Evolutionary conservation across 2,113 vertebrate species (phyloP).

Genomic region (Xiphophorus maculatus): DNA sequence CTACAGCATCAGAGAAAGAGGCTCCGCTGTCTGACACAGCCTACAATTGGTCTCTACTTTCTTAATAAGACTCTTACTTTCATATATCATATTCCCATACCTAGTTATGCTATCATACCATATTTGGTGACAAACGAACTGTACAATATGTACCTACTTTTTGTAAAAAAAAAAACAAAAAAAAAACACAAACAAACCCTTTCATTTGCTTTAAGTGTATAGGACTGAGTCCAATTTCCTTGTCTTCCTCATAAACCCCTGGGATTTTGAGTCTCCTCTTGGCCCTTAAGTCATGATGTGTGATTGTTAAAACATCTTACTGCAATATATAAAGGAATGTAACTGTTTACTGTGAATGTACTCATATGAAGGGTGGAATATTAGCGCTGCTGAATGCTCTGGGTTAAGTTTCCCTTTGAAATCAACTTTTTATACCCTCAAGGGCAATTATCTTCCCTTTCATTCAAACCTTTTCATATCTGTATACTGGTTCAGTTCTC

Average conservation of each 20-base stretch:
- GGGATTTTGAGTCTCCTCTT: background rate
- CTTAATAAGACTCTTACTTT: slow-evolving; percentile 43
- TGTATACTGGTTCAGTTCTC: background rate
- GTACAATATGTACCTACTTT: no score
- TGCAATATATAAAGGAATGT: background rate
- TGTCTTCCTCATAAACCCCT: background rate
- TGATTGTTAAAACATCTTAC: background rate
- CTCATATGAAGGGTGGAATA: background rate
- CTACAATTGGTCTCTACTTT: slow-evolving; percentile 32
- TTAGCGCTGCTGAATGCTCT: background rate
- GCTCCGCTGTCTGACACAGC: slow-evolving; percentile 26
- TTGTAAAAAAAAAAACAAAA: no score
- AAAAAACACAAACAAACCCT: no score
- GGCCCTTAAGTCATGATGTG: background rate
- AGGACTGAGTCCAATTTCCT: no score
- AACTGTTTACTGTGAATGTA: background rate
- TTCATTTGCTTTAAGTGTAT: no score
- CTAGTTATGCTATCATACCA: background rate
- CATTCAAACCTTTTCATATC: background rate
- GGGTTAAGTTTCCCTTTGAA: background rate
- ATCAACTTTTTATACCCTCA: background rate
- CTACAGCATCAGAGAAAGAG: slow-evolving; percentile 26
- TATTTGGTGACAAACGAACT: background rate
- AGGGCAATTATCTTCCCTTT: background rate
- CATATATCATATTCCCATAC: background rate